Percentiles rank a stretch among this genome's conserved stretches.
phyloP scores from a whole-genome alignment of 1,140 invertebrate genomes.

The Akabosia matsudoensis region DNA sequence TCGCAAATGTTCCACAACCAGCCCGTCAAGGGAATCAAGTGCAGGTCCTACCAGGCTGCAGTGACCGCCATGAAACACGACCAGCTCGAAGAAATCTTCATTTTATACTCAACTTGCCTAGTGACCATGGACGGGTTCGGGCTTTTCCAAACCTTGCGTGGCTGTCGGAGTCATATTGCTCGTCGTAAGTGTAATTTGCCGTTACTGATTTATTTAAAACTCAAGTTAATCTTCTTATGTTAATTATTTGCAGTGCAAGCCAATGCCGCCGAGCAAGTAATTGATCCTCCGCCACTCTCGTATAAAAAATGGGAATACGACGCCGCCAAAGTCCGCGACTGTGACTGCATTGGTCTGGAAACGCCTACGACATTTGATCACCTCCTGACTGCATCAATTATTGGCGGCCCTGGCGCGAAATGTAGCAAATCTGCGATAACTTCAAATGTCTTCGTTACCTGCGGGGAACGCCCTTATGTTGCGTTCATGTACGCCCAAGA shows the following conservation, averaged over 20 bases:
- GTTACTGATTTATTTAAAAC: neutral
- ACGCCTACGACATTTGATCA: conserved; percentile 80
- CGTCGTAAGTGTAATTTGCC: conserved; percentile 61
- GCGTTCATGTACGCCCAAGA: conserved; percentile 87
- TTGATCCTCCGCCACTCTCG: conserved; percentile 59
- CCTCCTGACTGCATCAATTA: conserved; percentile 72
- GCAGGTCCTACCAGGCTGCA: conserved; percentile 68
- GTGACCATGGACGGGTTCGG: conserved; percentile 79
- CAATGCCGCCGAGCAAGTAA: conserved; percentile 62
- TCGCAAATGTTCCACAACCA: conserved; percentile 82
- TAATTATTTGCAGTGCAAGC: conserved; percentile 62
- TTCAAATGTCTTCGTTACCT: conserved; percentile 70
- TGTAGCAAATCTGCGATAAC: conserved; percentile 72
- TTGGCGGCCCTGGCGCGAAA: conserved; percentile 68
- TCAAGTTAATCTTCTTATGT: neutral
- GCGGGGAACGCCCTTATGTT: conserved; percentile 77
- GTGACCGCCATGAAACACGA: conserved; percentile 58
- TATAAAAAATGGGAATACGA: conserved; percentile 85
- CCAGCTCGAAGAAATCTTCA: conserved; percentile 75
- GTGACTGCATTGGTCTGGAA: conserved; percentile 70
- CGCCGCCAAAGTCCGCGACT: conserved; percentile 72
- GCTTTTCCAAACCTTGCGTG: conserved; percentile 74
- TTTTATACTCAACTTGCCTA: conserved; percentile 70
- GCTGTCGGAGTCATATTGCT: conserved; percentile 74
- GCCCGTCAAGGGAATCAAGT: conserved; percentile 73